Evolutionary conservation across 2,888 invertebrate genomes (phyloP), one percentile per base, ranked within the genome.

Genomic region (Petrolisthes manimaculis): DNA sequence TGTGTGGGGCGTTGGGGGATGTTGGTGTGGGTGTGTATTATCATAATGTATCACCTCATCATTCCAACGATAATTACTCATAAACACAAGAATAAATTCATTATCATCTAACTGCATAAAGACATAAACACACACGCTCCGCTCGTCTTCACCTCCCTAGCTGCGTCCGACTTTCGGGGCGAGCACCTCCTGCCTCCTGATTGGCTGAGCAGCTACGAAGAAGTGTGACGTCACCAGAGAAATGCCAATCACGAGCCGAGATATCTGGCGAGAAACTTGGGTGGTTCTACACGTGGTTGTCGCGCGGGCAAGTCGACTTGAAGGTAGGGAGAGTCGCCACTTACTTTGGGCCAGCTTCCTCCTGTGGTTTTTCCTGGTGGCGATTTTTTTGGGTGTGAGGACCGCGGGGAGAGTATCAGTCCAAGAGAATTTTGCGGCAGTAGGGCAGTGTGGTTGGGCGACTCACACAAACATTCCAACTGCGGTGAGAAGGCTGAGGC

Each of bases 391-490:
- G 5, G 75, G 56, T 75, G 75, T 54, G 81, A 82, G 74, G 81
- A 71, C 81, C 81, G 75, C 86, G 84, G 81, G 75, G 51, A 81
- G 81, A 86, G 86, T 86, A 82, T 81, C 86, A 86, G 86, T 86
- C 86, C 86, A 86, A 86, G 86, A 86, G 86, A 80, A 84, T 88
- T 88, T 88, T 88, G 80, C 88, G 84, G 84, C 88, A 88, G 84
- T 88, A 88, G 84, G 88, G 88, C 84, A 88, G 84, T 88, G 84
- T 84, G 88, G 84, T 81, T 84, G 84, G 88, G 81, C 88, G 84
- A 88, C 88, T 88, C 88, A 88, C 88, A 88, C 88, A 88, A 88
- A 88, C 88, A 88, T 88, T 88, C 88, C 88, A 79, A 88, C 88
- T 88, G 88, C 83, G 88, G 84, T 88, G 84, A 84, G 84, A 84